Evolutionary conservation across 2,113 vertebrate species (phyloP).

Genomic region (Plestiodon gilberti): DNA sequence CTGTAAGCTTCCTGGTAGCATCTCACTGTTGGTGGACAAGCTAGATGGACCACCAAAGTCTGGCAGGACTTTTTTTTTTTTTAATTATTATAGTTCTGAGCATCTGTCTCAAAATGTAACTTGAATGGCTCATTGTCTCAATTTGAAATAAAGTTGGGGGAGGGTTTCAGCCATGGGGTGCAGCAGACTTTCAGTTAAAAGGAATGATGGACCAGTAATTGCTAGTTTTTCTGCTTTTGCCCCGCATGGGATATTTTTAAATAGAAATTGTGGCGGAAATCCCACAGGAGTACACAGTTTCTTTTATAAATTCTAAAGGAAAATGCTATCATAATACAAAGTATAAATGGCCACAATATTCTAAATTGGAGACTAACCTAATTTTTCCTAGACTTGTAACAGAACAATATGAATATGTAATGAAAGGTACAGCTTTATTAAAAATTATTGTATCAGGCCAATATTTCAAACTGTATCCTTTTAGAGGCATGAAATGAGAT

Average conservation of each 20-base stretch:
- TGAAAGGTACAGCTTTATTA: not conserved
- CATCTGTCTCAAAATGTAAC: not conserved
- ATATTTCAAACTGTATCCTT: slow-evolving; percentile 6
- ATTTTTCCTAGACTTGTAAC: not conserved
- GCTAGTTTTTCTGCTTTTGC: slow-evolving; percentile 6
- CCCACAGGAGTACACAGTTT: not conserved
- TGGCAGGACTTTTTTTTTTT: too few relatives aligned
- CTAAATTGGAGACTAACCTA: slow-evolving; percentile 26
- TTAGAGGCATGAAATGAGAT: slow-evolving; percentile 1
- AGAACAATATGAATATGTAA: not conserved
- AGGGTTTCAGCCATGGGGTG: not conserved
- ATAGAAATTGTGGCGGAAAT: not conserved
- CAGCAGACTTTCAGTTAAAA: not conserved
- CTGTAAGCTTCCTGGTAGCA: too few relatives aligned
- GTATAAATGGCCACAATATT: not conserved
- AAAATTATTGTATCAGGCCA: slow-evolving; percentile 6
- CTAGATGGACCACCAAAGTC: not conserved
- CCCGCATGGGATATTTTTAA: not conserved
- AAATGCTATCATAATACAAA: not conserved
- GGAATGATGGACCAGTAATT: not conserved
- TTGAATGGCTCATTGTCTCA: not conserved
- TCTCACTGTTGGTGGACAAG: too few relatives aligned
- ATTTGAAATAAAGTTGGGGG: not conserved
- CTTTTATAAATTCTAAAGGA: not conserved
- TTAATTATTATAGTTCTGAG: not conserved